Percentiles rank a stretch among this genome's conserved stretches.
phyloP scores from a whole-genome alignment of 2,797 vertebrate genomes.

The Alca torda region DNA sequence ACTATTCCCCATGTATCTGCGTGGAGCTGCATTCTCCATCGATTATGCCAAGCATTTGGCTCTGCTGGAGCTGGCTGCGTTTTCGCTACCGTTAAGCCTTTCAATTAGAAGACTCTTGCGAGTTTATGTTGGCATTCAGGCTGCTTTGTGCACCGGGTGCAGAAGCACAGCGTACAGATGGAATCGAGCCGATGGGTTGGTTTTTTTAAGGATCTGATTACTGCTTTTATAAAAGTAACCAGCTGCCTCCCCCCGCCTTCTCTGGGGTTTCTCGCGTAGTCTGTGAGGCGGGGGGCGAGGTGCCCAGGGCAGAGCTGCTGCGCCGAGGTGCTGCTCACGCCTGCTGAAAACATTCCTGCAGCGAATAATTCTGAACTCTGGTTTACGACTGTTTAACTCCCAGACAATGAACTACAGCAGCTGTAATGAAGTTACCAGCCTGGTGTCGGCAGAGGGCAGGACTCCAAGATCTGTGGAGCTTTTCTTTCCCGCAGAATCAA shows the following conservation, averaged over 20 bases:
- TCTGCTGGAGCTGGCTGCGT: not conserved
- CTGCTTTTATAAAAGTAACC: not conserved
- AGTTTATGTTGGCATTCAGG: conserved; percentile 38
- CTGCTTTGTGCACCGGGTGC: not conserved
- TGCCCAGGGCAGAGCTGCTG: not conserved
- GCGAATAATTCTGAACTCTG: not conserved
- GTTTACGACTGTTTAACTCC: not conserved
- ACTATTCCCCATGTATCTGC: not conserved
- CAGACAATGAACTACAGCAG: not conserved
- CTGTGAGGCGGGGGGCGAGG: not conserved
- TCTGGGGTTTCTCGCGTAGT: not conserved
- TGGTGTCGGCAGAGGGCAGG: conserved; percentile 1
- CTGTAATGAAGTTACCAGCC: not conserved
- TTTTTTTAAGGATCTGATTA: not conserved
- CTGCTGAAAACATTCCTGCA: not conserved
- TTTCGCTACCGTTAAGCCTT: not conserved
- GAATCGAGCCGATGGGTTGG: not conserved
- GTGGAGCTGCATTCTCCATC: not conserved
- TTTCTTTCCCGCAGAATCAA: not conserved
- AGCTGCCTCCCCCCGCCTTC: not conserved
- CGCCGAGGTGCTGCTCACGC: not conserved
- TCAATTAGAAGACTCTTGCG: conserved; percentile 34
- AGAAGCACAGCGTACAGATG: not conserved
- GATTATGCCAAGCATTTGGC: not conserved
- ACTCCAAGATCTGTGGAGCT: not conserved